Percentiles rank a stretch among this genome's conserved stretches.
Evolutionary conservation across 1,140 invertebrate species (phyloP).

Genomic region (Gryllus bimaculatus): DNA sequence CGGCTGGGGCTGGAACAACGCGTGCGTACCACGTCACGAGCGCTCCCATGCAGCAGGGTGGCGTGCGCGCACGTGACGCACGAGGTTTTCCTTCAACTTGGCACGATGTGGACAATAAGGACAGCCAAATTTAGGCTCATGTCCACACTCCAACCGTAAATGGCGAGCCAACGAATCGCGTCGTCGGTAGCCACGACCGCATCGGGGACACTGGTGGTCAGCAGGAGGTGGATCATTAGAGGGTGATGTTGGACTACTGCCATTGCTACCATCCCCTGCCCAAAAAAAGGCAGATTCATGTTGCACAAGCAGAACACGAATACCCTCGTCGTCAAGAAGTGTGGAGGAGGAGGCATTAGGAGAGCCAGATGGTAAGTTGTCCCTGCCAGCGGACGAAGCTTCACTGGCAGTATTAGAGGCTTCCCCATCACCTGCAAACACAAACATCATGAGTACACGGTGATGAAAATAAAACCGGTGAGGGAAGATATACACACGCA

Average conservation of each 20-base stretch:
- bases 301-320: too few species aligned
- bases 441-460: not conserved
- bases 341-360: too few species aligned
- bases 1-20: too few species aligned
- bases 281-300: too few species aligned
- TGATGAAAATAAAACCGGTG: not conserved
- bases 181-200: constrained; percentile 19
- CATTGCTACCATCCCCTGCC: too few species aligned
- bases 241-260: too few species aligned
- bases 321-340: too few species aligned
- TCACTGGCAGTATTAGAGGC: too few species aligned
- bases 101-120: constrained; percentile 23
- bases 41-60: not conserved
- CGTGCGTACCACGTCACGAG: too few species aligned
- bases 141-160: constrained; percentile 24
- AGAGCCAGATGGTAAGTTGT: too few species aligned
- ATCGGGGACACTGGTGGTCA: constrained; percentile 17
- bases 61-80: constrained; percentile 18
- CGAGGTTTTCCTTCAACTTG: constrained; percentile 22
- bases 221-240: too few species aligned
- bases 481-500: not conserved
- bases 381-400: too few species aligned
- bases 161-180: constrained; percentile 21
- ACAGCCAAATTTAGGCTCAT: constrained; percentile 27
- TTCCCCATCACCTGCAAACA: not conserved